Conservation (phyloP, 35 echinoderm and acorn worm species). For the Chiridota heheva region DNA sequence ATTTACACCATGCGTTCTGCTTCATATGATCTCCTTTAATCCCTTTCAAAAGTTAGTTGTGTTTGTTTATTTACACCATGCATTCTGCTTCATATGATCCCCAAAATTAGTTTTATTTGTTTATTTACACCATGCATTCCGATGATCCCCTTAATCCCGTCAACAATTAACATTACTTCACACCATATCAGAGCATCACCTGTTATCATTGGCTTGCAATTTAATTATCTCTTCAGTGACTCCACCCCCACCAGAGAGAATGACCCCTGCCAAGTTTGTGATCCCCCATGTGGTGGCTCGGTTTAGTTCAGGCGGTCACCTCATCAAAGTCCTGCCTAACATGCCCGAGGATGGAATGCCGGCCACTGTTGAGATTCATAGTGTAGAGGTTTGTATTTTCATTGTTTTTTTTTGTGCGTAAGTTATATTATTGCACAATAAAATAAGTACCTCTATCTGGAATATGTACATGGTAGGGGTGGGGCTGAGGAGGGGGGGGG, state of each 20-base stretch:
- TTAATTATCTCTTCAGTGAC: conserved; percentile 59
- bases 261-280: conserved; percentile 75
- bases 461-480: too few relatives aligned
- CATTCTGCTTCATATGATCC: neutral
- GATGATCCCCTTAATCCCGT: too few relatives aligned
- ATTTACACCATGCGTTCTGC: too few relatives aligned
- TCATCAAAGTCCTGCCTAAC: conserved; percentile 94
- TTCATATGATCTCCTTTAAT: too few relatives aligned
- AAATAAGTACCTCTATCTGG: too few relatives aligned
- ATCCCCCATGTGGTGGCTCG: conserved; percentile 83
- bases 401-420: neutral
- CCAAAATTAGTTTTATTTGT: neutral
- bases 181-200: too few relatives aligned
- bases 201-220: neutral
- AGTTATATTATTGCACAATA: too few relatives aligned
- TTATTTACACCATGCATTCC: too few relatives aligned
- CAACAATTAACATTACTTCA: neutral
- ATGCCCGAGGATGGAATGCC: conserved; percentile 77
- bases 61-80: neutral
- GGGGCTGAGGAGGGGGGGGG: too few relatives aligned
- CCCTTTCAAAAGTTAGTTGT: neutral
- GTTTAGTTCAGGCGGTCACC: conserved; percentile 90
- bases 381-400: conserved; percentile 62
- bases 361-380: conserved; percentile 82
- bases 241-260: conserved; percentile 68